Evolutionary conservation across 1,140 invertebrate genomes (phyloP).

Genomic region (Plectrocnemia conspersa): DNA sequence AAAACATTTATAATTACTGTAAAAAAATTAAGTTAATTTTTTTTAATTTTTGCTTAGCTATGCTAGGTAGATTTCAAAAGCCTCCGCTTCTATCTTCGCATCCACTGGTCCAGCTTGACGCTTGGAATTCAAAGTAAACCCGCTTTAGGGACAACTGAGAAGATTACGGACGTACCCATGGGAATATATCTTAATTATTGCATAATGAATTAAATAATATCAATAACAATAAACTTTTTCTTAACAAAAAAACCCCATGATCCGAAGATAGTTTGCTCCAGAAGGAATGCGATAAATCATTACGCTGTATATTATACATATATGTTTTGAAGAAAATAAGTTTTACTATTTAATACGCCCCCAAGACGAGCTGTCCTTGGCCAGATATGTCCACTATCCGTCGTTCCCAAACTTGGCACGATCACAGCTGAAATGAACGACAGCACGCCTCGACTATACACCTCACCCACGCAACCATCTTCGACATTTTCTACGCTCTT

Average conservation of each 20-base stretch:
- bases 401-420: constrained; percentile 32
- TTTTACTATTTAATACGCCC: constrained; percentile 4
- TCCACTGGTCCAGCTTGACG: no score
- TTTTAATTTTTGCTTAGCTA: no score
- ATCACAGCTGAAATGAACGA: constrained; percentile 33
- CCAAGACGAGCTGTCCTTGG: no score
- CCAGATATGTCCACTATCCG: constrained; percentile 23
- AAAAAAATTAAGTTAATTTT: no score
- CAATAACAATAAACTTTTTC: background rate
- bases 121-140: no score
- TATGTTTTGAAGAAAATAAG: background rate
- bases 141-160: no score
- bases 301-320: no score
- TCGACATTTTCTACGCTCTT: background rate
- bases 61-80: no score
- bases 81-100: no score
- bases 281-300: no score
- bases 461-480: constrained; percentile 5
- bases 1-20: no score
- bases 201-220: background rate
- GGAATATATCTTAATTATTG: background rate
- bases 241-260: background rate
- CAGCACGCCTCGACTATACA: constrained; percentile 13
- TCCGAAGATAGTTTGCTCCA: background rate
- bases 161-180: no score